Base-by-base conservation (phyloP, 2,113 vertebrate genomes). In the Bubo scandiacus region DNA sequence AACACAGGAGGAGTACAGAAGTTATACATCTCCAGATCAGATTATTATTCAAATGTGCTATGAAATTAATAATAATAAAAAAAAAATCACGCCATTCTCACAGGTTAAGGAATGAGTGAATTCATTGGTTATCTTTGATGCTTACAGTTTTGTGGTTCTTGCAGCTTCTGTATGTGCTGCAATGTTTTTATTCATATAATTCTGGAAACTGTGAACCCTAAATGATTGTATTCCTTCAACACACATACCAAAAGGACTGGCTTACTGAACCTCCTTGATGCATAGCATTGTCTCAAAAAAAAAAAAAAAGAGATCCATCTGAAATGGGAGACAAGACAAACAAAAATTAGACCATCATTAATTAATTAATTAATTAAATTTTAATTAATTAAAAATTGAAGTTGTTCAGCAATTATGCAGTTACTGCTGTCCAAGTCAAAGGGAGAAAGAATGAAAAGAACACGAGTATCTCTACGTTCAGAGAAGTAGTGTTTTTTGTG, bases 101-200 rank as follows among this genome's bases (percentile, higher is more conserved):
- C 21, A 49, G 19, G 12, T 62, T 57, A 52, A 4, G 25, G 59
- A 18, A 71, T 21, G 25, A 74, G 36, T 12, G 25, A 66, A 40
- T 34, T 68, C 36, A 5, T 17, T 52, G 4, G 7, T 13, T 83
- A 10, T 23, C 66, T 47, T 36, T 36, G 30, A 40, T 20, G 38
- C 4, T 2, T 7, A n/a, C 9, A 8, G 38, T 47, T 92, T 51
- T 55, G 52, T 18, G 13, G 15, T 22, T 21, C 22, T 16, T 77
- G 61, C 61, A 88, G 61, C 70, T 84, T 65, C 29, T 43, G 0
- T 17, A 21, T 8, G 17, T 36, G 38, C 61, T 81, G 79, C 51
- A 38, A 10, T 47, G 10, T 27, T 71, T 79, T 68, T 30, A 27
- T 32, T 45, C 0, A 0, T 23, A 8, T 63, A 7, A 0, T 32